phyloP scores from a whole-genome alignment of 2,888 invertebrate species.

The Heliconius charithonia region DNA sequence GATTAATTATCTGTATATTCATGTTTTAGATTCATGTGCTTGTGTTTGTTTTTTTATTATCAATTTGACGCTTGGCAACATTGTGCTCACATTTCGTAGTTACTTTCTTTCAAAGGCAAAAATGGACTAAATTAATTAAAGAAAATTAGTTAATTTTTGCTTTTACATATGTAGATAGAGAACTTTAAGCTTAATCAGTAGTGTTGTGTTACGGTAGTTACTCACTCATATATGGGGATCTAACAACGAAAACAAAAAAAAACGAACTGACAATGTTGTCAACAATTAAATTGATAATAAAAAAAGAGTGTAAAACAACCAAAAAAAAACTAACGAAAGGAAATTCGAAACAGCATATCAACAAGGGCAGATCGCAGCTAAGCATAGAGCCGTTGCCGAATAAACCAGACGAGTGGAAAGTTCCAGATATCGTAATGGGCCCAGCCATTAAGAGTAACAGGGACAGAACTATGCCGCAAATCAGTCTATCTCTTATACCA shows the following conservation, averaged over 20 bases:
- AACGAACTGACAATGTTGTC: conserved; percentile 69
- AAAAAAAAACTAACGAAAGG: conserved; percentile 57
- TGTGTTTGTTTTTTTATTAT: conserved; percentile 82
- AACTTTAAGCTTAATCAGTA: conserved; percentile 75
- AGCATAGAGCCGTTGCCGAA: conserved; percentile 76
- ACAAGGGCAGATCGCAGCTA: conserved; percentile 79
- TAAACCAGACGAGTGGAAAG: conserved; percentile 68
- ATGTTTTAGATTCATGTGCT: conserved; percentile 69
- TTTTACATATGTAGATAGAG: conserved; percentile 71
- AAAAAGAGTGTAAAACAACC: conserved; percentile 54
- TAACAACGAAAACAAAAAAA: conserved; percentile 36
- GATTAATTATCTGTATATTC: conserved; percentile 45
- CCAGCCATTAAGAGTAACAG: conserved; percentile 64
- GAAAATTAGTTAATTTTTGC: conserved; percentile 66
- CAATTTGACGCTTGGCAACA: conserved; percentile 84
- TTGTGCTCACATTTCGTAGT: conserved; percentile 74
- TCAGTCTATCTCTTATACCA: conserved; percentile 77
- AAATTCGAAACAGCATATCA: conserved; percentile 80
- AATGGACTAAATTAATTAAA: conserved; percentile 61
- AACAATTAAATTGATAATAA: conserved; percentile 81
- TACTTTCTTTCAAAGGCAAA: conserved; percentile 66
- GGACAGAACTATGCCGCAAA: conserved; percentile 76
- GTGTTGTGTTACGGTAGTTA: conserved; percentile 68
- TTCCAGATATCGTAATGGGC: conserved; percentile 70
- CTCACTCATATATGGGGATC: conserved; percentile 51